Evolutionary conservation across 2,113 vertebrate genomes (phyloP), one percentile per base, ranked within the genome.

Genomic region (Hippocampus comes): DNA sequence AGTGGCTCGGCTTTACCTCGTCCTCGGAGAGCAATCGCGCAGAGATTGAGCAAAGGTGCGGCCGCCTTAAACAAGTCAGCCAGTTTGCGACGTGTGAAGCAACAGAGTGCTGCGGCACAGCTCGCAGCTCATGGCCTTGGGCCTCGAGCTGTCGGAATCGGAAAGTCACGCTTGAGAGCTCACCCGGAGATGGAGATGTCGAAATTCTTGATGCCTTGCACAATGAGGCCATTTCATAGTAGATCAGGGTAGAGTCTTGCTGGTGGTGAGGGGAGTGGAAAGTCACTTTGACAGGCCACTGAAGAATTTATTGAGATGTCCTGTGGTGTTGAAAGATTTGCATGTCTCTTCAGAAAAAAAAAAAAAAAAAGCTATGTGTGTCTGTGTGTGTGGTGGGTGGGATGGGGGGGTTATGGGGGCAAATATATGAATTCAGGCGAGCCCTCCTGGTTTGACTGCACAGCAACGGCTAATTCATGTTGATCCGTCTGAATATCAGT

Each of bases 261-360:
- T 89, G 83, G 85, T 86, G 82, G 86, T 89, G 90, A 89, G 80
- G 77, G 89, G 71, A 86, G 84, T 84, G 88, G 87, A 89, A 89
- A 89, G 78, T 87, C 80, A 80, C 82, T 89, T 88, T 90, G 90
- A 92, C 90, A 90, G 88, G 77, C 85, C 86, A 82, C 88, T 89
- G 89, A 92, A 91, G 87, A 90, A 91, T 91, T 91, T 86, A 90
- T 90, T 84, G 82, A 91, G 86, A 90, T 90, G 89, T 91, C 88
- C 89, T 73, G 79, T 72, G 87, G 83, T 85, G 89, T 86, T 85
- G 88, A 82, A 82, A 88, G 82, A 88, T 87, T 88, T 86, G 86
- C 73, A 75, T 84, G 85, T 43, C 79, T 82, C 81, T 82, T 87
- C 72, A 76, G 80, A 85, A 83, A 84, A 74, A 42, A 67, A 81